Percentiles rank a stretch among this genome's conserved stretches.
Evolutionary conservation across 1,140 invertebrate genomes (phyloP).

Genomic region (Acromyrmex charruanus): DNA sequence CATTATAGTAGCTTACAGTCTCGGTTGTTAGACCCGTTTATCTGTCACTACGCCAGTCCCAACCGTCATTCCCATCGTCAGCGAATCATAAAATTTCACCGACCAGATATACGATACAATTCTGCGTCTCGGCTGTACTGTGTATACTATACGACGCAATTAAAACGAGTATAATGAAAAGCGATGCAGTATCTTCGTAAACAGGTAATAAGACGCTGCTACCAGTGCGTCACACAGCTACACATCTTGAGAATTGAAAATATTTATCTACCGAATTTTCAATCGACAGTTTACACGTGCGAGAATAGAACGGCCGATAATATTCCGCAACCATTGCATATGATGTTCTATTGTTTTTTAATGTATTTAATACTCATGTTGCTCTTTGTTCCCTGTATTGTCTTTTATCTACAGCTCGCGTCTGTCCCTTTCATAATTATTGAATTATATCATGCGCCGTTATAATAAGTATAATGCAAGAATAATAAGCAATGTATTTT

Average conservation of each 20-base stretch:
- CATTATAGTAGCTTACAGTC: constrained; percentile 44
- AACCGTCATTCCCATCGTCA: constrained; percentile 49
- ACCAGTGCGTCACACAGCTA: not conserved
- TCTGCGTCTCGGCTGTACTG: constrained; percentile 16
- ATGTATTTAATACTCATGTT: constrained; percentile 27
- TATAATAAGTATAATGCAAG: not conserved
- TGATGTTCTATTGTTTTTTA: constrained; percentile 58
- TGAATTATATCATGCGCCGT: not conserved
- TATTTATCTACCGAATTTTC: constrained; percentile 58
- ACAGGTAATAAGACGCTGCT: constrained; percentile 48
- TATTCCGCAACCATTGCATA: not conserved
- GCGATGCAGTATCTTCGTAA: constrained; percentile 51
- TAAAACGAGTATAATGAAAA: constrained; percentile 52
- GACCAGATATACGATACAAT: constrained; percentile 60
- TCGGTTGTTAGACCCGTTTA: constrained; percentile 59
- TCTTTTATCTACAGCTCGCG: not conserved
- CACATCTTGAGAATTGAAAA: constrained; percentile 48
- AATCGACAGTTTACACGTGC: constrained; percentile 44
- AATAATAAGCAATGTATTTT: constrained; percentile 11
- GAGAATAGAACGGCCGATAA: constrained; percentile 33
- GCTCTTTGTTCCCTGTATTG: not conserved
- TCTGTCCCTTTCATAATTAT: constrained; percentile 18
- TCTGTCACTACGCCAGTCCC: constrained; percentile 11
- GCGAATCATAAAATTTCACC: constrained; percentile 62
- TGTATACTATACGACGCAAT: constrained; percentile 45